Base-by-base conservation (phyloP, 2,797 vertebrate genomes). In the Gorsachius magnificus region DNA sequence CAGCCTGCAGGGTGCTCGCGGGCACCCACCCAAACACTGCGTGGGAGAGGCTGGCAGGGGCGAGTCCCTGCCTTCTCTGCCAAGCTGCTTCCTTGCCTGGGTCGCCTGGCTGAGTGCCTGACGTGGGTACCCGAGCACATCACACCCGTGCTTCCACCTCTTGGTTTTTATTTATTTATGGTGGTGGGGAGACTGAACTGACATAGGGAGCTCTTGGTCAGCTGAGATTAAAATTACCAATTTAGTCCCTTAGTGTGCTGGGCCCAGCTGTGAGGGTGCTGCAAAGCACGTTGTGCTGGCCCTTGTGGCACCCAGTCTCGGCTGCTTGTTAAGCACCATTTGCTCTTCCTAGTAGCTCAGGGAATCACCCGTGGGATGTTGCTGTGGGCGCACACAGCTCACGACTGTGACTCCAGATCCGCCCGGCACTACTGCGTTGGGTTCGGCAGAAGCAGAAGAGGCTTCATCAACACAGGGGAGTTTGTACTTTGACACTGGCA, bases 261-360 rank as follows among this genome's bases (percentile, higher is more conserved):
- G 51, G 26, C 6, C 16, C 50, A 3, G 20, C n/a, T 36, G 33
- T 24, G 56, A 48, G 38, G 38, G 33, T 7, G 11, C 57, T 87
- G 15, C 36, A 81, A 17, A 48, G 13, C 28, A 5, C 4, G 17
- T 33, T 65, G n/a, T 35, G 29, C 8, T 45, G 60, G 24, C 24
- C 26, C 21, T 4, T 36, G 53, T n/a, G 72, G 71, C 48, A n/a
- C 38, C 21, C 6, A 18, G 24, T 6, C 48, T 54, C 0, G 0
- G 56, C 43, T 70, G 41, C 56, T 53, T 19, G 22, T 46, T 54
- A 31, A 77, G 29, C 11, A 25, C 19, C 36, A 28, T 45, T 35
- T 54, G 35, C 54, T 76, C n/a, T 50, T 45, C 50, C 51, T 57
- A 41, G 53, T 7, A 36, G 51, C 72, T 60, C 65, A 48, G 61